Percentiles rank a stretch among this genome's conserved stretches.
Evolutionary conservation across 2,888 invertebrate species (phyloP).

Genomic region (Eupithecia dodoneata): DNA sequence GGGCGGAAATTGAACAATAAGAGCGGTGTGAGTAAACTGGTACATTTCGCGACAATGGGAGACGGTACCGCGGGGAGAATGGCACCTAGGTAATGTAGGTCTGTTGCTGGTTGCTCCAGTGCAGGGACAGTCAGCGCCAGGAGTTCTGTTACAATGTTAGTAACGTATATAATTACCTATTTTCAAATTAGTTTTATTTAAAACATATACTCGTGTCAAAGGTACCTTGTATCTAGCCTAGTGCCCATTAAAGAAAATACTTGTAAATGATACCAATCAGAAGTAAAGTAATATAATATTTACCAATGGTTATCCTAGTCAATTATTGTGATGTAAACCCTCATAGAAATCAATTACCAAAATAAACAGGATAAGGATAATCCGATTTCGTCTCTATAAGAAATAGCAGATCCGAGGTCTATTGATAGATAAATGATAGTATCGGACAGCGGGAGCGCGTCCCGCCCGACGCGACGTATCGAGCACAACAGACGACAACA

Average conservation of each 20-base stretch:
- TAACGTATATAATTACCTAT: too few relatives aligned
- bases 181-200: too few relatives aligned
- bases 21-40: not conserved
- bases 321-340: not conserved
- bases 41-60: not conserved
- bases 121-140: not conserved
- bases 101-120: not conserved
- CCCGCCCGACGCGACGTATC: not conserved
- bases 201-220: not conserved
- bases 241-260: not conserved
- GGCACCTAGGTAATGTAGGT: not conserved
- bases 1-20: not conserved
- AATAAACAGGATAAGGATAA: conserved; percentile 4
- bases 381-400: not conserved
- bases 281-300: not conserved
- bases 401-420: not conserved
- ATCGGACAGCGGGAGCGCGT: not conserved
- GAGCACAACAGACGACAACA: not conserved
- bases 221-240: not conserved
- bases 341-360: not conserved
- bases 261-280: not conserved
- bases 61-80: not conserved
- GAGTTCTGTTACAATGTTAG: not conserved
- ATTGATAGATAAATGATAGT: not conserved
- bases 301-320: not conserved